Evolutionary conservation across 2,113 vertebrate species (phyloP).

Genomic region (Cryptoleucopteryx plumbea): DNA sequence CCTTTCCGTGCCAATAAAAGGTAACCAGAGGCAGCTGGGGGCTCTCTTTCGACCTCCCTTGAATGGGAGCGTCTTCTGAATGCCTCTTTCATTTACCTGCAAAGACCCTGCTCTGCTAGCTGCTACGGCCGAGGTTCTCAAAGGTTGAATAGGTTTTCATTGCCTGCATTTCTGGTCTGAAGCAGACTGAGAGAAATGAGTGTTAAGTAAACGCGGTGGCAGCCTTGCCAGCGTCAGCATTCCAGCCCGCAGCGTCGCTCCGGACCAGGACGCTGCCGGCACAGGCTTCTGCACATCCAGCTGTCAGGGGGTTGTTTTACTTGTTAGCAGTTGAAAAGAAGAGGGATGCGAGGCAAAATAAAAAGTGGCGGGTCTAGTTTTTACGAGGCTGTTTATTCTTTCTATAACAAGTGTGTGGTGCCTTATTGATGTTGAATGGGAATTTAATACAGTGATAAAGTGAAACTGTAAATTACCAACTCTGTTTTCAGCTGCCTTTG

Average conservation of each 20-base stretch:
- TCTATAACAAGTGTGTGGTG: constrained; percentile 10
- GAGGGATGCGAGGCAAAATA: not conserved
- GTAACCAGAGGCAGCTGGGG: constrained; percentile 52
- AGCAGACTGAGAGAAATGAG: constrained; percentile 75
- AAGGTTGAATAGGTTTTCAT: constrained; percentile 56
- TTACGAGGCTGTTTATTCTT: constrained; percentile 31
- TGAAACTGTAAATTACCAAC: constrained; percentile 19
- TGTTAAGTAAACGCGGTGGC: constrained; percentile 64
- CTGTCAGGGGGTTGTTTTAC: not conserved
- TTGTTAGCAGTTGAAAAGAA: constrained; percentile 18
- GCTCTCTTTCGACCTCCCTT: not conserved
- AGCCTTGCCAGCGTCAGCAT: constrained; percentile 67
- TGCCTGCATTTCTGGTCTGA: constrained; percentile 68
- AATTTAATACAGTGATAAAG: constrained; percentile 39
- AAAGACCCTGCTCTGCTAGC: constrained; percentile 2
- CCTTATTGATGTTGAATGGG: constrained; percentile 8
- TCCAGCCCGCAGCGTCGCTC: constrained; percentile 36
- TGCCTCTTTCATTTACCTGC: constrained; percentile 56
- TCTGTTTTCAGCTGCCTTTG: constrained; percentile 27
- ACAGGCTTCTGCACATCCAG: constrained; percentile 36
- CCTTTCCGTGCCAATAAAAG: constrained; percentile 51
- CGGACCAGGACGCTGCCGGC: not conserved
- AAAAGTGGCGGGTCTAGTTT: not conserved
- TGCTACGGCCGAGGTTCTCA: not conserved
- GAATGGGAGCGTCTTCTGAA: constrained; percentile 26